Conservation (phyloP, 1,140 invertebrate species). For the Oedothorax gibbosus region DNA sequence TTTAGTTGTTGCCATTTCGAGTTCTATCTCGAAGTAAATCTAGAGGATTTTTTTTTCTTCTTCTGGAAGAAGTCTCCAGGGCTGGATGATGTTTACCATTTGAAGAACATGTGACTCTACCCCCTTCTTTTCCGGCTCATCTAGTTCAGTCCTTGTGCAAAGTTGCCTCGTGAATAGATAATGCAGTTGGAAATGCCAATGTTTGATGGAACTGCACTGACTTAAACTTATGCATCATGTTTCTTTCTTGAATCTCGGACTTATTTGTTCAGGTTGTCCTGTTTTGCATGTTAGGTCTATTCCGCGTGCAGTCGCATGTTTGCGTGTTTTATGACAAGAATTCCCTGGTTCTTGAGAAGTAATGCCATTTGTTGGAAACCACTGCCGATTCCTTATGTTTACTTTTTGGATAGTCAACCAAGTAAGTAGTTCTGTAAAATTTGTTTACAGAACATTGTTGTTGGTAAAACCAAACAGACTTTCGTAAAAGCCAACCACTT, state of each 20-base stretch:
- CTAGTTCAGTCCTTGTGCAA: slow-evolving; percentile 43
- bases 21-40: slow-evolving; percentile 47
- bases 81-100: slow-evolving; percentile 50
- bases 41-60: slow-evolving; percentile 35
- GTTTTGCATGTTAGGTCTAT: slow-evolving; percentile 38
- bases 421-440: slow-evolving; percentile 14
- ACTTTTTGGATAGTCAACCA: slow-evolving; percentile 22
- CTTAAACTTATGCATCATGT: slow-evolving; percentile 51
- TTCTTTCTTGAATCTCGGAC: slow-evolving; percentile 6
- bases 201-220: slow-evolving; percentile 20
- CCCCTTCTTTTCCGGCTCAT: slow-evolving; percentile 39
- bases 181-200: slow-evolving; percentile 28
- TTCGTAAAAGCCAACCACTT: too few species aligned
- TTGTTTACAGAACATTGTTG: slow-evolving; percentile 34
- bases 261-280: slow-evolving; percentile 42
- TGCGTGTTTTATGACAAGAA: slow-evolving; percentile 42
- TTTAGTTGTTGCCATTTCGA: slow-evolving; percentile 52
- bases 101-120: slow-evolving; percentile 17
- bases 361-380: slow-evolving; percentile 32
- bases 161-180: slow-evolving; percentile 53
- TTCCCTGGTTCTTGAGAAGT: slow-evolving; percentile 28
- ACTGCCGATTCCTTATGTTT: slow-evolving; percentile 1
- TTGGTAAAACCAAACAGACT: not conserved
- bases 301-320: slow-evolving; percentile 23
- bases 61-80: slow-evolving; percentile 24